Base-by-base conservation (phyloP, 2,113 vertebrate species). In the Xerus inauris region DNA sequence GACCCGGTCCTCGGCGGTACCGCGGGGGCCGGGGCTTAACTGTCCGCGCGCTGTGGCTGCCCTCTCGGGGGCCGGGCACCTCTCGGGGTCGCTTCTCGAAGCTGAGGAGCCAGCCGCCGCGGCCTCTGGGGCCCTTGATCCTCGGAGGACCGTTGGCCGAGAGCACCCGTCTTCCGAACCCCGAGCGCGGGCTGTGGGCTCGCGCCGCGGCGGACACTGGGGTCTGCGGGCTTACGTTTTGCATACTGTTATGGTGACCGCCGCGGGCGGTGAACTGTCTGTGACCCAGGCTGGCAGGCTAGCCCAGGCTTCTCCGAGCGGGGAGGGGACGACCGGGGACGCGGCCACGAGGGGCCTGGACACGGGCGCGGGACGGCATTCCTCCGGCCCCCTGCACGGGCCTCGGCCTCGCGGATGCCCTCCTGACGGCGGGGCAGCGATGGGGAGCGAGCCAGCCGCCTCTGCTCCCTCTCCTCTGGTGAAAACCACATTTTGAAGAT, bases 401-500 rank as follows among this genome's bases (percentile, higher is more conserved):
- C 76, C 12, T n/a, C 40, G 42, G 89, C 88, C 91, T 80, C 73
- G 24, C 32, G 0, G 59, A 49, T n/a, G 51, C 76, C 65, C 76
- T 80, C 45, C 42, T 0, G 19, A 76, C 64, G 28, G 13, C 40
- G 4, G 32, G 72, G 62, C 35, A 26, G 40, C 62, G 24, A 51
- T 28, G 38, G 69, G 89, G 83, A 49, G 90, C 80, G 47, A 76
- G 40, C 64, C 75, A 19, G 47, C 82, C 20, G 73, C 90, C 88
- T 69, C 19, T 73, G 59, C 88, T 86, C 85, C 51, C 38, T 51
- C 35, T 86, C 77, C n/a, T 59, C 94, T 42, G 47, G 90, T 82
- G 89, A 79, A 96, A 89, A 94, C 92, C 88, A 71, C 90, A 73
- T 81, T 92, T 87, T 79, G 97, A 91, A 97, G 93, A 91, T 87